A percentile compares a stretch with the other conserved stretches of the same genome.
These are phyloP conservation scores for Oceanites oceanicus DNA, from an alignment of 2,113 vertebrate species.

Conservation along the genomic window DNA sequence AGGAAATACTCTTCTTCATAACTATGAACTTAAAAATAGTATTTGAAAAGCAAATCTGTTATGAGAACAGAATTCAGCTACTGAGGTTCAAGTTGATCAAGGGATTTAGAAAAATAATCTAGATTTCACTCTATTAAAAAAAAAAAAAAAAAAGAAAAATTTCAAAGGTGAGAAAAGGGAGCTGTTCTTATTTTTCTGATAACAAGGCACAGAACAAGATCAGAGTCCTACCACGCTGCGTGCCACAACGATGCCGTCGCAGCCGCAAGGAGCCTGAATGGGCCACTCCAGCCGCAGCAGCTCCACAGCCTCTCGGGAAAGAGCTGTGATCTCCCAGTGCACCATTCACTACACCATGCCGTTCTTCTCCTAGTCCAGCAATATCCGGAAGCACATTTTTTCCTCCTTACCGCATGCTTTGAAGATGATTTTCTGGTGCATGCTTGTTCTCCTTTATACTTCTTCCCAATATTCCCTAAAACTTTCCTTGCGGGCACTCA, in stretches of 20 bases:
- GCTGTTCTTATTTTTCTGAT: not conserved
- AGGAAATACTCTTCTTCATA: not conserved
- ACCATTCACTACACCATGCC: not conserved
- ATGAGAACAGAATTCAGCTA: not conserved
- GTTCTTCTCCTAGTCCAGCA: not conserved
- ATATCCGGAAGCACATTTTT: not conserved
- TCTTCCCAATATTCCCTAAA: not conserved
- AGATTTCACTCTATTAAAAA: not conserved
- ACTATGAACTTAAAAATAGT: not conserved
- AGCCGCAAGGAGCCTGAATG: not conserved
- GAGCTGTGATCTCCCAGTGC: not conserved
- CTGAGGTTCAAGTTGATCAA: not conserved
- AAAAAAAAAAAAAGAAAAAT: not conserved
- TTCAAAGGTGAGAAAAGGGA: not conserved
- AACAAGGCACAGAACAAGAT: not conserved
- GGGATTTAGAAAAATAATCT: not conserved
- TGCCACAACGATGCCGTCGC: not conserved
- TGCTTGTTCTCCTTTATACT: not conserved
- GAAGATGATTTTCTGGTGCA: not conserved
- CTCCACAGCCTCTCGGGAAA: not conserved
- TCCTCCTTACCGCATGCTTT: not conserved
- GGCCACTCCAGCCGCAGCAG: not conserved
- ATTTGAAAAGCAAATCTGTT: not conserved
- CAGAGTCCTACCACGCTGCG: not conserved
- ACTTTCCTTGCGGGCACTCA: not conserved